Evolutionary conservation across 2,888 invertebrate species (phyloP).

Genomic region (Sarcophaga rosellei): DNA sequence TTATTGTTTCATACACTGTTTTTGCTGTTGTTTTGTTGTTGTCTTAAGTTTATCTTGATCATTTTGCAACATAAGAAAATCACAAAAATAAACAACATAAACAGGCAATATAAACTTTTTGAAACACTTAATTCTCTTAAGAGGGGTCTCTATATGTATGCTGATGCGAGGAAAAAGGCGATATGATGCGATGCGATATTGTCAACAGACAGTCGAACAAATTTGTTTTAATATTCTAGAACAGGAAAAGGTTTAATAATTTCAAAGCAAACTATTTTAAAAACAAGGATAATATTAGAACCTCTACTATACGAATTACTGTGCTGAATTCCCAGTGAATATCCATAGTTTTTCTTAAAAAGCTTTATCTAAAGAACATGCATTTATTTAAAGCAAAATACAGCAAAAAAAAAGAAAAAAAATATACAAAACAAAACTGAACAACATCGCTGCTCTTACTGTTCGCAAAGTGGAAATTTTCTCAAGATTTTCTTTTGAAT

Average conservation of each 20-base stretch:
- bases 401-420: neutral
- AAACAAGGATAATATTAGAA: neutral
- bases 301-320: neutral
- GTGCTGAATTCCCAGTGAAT: neutral
- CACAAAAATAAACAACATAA: constrained; percentile 15
- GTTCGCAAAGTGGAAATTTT: neutral
- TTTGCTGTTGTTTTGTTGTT: neutral
- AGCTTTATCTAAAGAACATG: neutral
- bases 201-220: neutral
- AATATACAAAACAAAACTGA: neutral
- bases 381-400: neutral
- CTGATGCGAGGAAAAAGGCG: neutral
- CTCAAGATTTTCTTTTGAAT: constrained; percentile 30
- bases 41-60: constrained; percentile 43
- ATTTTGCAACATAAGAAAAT: neutral
- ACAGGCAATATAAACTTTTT: neutral
- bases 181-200: neutral
- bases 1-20: constrained; percentile 29
- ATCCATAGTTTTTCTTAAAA: neutral
- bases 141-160: neutral
- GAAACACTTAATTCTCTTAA: constrained; percentile 8
- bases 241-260: neutral
- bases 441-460: neutral
- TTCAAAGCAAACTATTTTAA: neutral
- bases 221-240: neutral